These are phyloP conservation scores for Sinocyclocheilus anshuiensis DNA, from an alignment of 2,113 vertebrate genomes.

Conservation along the genomic window DNA sequence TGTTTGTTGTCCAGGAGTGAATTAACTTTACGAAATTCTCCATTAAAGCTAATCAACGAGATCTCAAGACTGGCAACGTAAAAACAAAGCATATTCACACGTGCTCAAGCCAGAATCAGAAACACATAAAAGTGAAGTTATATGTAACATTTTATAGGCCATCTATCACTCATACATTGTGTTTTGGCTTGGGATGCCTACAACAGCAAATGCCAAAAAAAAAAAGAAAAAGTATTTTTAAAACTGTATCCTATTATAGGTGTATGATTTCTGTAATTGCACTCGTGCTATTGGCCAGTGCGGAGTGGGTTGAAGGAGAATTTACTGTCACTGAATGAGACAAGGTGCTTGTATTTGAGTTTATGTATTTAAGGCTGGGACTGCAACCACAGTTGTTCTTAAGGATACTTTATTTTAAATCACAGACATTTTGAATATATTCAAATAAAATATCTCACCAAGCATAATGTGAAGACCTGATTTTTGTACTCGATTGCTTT, in stretches of 20 bases:
- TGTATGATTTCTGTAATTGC: constrained; percentile 45
- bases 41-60: neutral
- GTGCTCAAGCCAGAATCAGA: neutral
- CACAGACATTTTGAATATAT: constrained; percentile 57
- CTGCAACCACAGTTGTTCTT: constrained; percentile 51
- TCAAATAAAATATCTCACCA: constrained; percentile 68
- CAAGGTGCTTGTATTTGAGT: constrained; percentile 13
- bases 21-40: neutral
- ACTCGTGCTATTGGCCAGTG: constrained; percentile 56
- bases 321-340: constrained; percentile 16
- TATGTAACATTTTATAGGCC: neutral
- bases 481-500: neutral
- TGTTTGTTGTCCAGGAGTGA: neutral
- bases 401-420: constrained; percentile 59
- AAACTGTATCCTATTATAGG: constrained; percentile 7
- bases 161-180: neutral
- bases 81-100: neutral
- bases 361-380: constrained; percentile 30
- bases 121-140: neutral
- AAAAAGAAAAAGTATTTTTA: neutral
- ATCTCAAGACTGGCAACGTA: neutral
- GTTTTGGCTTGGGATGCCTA: neutral
- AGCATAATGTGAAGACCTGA: neutral
- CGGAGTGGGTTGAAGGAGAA: constrained; percentile 7
- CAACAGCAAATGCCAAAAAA: constrained; percentile 30